These are phyloP conservation scores for Callimorpha dominula DNA, from an alignment of 2,888 invertebrate genomes.

Conservation along the genomic window DNA sequence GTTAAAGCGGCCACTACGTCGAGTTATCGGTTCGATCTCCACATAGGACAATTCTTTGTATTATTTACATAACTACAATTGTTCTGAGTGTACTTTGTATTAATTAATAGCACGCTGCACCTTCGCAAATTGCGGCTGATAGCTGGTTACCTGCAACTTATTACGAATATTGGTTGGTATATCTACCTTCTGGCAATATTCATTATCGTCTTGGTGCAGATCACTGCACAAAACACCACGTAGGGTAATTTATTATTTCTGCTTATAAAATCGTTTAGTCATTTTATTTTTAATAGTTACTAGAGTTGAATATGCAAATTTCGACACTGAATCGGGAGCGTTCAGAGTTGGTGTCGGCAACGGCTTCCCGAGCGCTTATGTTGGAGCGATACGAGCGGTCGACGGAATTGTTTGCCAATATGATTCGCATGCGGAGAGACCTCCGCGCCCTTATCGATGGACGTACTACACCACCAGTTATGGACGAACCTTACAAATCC, in stretches of 20 bases:
- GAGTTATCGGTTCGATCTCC: background rate
- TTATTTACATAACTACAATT: no score
- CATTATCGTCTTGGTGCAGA: background rate
- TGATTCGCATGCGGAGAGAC: slow-evolving; percentile 70
- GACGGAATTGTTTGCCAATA: slow-evolving; percentile 72
- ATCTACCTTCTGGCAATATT: background rate
- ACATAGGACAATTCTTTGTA: no score
- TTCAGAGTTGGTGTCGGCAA: slow-evolving; percentile 70
- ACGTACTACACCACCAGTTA: slow-evolving; percentile 53
- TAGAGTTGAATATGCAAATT: slow-evolving; percentile 78
- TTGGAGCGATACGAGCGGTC: slow-evolving; percentile 80
- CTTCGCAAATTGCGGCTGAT: background rate
- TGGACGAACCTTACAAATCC: slow-evolving; percentile 54
- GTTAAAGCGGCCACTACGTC: no score
- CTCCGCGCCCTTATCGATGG: slow-evolving; percentile 67
- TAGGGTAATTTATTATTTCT: background rate
- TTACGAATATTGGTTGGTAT: no score
- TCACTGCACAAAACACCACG: background rate
- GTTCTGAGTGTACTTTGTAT: background rate
- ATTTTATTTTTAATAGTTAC: slow-evolving; percentile 55
- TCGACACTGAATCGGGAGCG: slow-evolving; percentile 73
- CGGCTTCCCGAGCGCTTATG: slow-evolving; percentile 78
- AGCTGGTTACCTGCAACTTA: background rate
- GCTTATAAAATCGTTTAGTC: background rate
- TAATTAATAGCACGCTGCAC: background rate